Percentiles rank a stretch among this genome's conserved stretches.
Evolutionary conservation across 2,797 vertebrate species (phyloP).

Genomic region (Argya squamiceps): DNA sequence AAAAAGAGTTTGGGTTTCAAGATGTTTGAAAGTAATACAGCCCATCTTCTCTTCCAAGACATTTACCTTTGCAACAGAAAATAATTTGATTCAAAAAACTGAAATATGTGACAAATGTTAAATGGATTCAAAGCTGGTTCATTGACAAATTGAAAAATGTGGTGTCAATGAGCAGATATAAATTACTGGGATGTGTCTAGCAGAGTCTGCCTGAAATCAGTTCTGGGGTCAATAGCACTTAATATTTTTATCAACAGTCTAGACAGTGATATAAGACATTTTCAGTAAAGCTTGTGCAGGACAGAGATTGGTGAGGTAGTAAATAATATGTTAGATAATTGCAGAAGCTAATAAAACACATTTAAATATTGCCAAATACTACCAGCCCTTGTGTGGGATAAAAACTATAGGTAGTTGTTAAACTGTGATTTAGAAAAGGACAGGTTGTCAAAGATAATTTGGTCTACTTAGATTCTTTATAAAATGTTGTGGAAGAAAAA

Average conservation of each 20-base stretch:
- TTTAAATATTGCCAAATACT: background rate
- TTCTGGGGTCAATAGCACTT: conserved; percentile 41
- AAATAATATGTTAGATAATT: conserved; percentile 24
- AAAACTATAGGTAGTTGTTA: background rate
- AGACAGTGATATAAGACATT: conserved; percentile 21
- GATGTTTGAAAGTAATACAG: background rate
- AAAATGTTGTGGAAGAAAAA: background rate
- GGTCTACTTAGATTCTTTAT: background rate
- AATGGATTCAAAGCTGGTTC: background rate
- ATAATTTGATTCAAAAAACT: background rate
- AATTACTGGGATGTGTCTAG: background rate
- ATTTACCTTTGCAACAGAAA: background rate
- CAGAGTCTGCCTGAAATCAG: background rate
- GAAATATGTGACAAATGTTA: background rate
- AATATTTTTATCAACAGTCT: conserved; percentile 37
- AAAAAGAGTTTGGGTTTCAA: background rate
- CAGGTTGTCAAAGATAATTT: background rate
- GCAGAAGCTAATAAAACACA: background rate
- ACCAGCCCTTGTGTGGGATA: background rate
- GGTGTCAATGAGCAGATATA: background rate
- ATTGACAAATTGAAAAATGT: conserved; percentile 25
- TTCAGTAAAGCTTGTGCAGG: background rate
- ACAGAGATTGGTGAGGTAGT: background rate
- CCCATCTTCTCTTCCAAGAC: background rate
- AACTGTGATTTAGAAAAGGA: background rate